Conservation (phyloP, 1,140 invertebrate species). For the Cydia pomonella region DNA sequence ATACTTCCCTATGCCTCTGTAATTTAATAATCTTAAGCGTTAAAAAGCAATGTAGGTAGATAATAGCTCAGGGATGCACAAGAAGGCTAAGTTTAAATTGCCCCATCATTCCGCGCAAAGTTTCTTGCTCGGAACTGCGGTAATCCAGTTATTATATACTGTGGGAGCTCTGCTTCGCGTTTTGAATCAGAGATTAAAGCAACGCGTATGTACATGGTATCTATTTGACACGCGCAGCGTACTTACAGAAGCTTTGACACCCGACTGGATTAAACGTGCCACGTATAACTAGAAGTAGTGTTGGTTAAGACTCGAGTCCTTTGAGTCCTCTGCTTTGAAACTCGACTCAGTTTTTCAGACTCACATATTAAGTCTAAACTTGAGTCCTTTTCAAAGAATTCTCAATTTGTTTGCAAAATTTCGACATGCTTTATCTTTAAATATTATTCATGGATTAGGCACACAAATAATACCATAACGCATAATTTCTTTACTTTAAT, state of each 20-base stretch:
- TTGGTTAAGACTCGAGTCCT: too few species aligned
- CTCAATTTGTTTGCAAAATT: too few species aligned
- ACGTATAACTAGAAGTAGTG: too few species aligned
- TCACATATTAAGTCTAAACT: too few species aligned
- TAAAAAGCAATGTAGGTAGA: slow-evolving; percentile 17
- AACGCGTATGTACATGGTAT: neutral
- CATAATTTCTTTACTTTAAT: too few species aligned
- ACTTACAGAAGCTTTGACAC: neutral
- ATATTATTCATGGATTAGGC: too few species aligned
- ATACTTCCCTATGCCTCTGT: neutral
- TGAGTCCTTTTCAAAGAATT: too few species aligned
- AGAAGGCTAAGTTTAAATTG: slow-evolving; percentile 17
- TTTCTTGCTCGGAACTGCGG: slow-evolving; percentile 8
- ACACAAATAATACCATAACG: too few species aligned
- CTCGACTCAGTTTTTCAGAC: too few species aligned
- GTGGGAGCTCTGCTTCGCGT: neutral
- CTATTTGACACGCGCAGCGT: neutral
- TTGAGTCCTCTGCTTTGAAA: too few species aligned
- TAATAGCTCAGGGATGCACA: slow-evolving; percentile 14
- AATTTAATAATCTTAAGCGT: slow-evolving; percentile 9
- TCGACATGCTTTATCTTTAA: too few species aligned
- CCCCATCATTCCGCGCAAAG: slow-evolving; percentile 5
- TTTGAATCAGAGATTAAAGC: neutral
- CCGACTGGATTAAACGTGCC: neutral
- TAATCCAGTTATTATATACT: slow-evolving; percentile 19